Evolutionary conservation across 1,140 invertebrate species (phyloP), one percentile per base, ranked within the genome.

Genomic region (Mylabris phalerata): DNA sequence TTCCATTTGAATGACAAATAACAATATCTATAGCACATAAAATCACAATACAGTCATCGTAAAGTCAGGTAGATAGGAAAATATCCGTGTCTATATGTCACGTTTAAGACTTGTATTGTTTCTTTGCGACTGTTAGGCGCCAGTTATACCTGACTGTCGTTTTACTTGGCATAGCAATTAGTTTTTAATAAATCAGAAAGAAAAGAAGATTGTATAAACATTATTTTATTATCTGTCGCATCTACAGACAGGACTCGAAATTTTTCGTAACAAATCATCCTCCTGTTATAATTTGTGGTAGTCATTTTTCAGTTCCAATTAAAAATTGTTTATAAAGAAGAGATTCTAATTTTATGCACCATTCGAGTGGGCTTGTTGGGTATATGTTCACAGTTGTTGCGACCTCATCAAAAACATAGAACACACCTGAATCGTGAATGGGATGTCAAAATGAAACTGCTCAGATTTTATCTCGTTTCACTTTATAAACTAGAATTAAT

Each of bases 131-230:
- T 51, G 10, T 25, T 40, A 65, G 63, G 63, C 63, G 63, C 63
- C 63, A 63, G 57, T 55, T 48, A 42, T 65, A 65, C 63, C 61
- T 62, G 63, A 60, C 63, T 61, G 63, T 62, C 54, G 58, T 57
- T 60, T 19, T 55, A 65, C 54, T 62, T 62, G 47, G 60, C 57
- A 65, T 65, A 54, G 63, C 55, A 65, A 65, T 62, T 65, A 62
- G 56, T 57, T 62, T 61, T 56, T 58, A 32, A 32, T 32, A 32
- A 32, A 32, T 32, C 32, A 5, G 7, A 32, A 32, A 32, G 32
- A 7, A 32, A 7, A 32, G 9, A n/a, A 42, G 10, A 42, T 9
- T 11, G 10, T 3, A 42, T 6, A n/a, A 10, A 10, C 11, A 4
- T 10, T 40, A 7, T 42, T 42, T 42, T n/a, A n/a, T 4, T 42